A percentile compares a stretch with the other conserved stretches of the same genome.
Evolutionary conservation across 2,888 invertebrate species (phyloP).

Genomic region (Drosophila rubida): DNA sequence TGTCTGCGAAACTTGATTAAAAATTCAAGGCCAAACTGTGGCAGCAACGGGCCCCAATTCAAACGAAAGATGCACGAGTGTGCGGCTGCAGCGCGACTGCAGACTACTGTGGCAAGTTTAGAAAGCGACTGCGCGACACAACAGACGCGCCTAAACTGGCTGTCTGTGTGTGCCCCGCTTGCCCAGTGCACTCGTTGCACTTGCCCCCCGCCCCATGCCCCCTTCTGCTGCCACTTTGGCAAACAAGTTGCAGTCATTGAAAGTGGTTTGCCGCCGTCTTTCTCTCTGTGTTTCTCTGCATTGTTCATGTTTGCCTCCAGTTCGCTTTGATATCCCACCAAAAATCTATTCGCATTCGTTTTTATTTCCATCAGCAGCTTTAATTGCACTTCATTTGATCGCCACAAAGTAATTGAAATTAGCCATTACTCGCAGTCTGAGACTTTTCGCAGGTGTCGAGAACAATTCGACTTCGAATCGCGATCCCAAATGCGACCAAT

Average conservation of each 20-base stretch:
- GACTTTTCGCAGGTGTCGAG: conserved; percentile 17
- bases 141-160: conserved; percentile 10
- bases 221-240: too few relatives aligned
- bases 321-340: conserved; percentile 27
- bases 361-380: conserved; percentile 19
- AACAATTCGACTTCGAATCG: background rate
- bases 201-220: conserved; percentile 53
- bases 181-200: conserved; percentile 73
- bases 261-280: conserved; percentile 50
- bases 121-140: conserved; percentile 61
- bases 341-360: conserved; percentile 22
- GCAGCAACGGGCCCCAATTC: conserved; percentile 60
- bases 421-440: conserved; percentile 21
- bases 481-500: conserved; percentile 8
- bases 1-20: conserved; percentile 76
- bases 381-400: conserved; percentile 58
- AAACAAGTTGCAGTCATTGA: conserved; percentile 57
- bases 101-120: conserved; percentile 70
- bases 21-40: conserved; percentile 80
- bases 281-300: conserved; percentile 1
- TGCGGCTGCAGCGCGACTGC: conserved; percentile 28
- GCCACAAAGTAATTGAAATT: conserved; percentile 40
- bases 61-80: conserved; percentile 54
- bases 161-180: conserved; percentile 56
- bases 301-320: conserved; percentile 29